Evolutionary conservation across 1,140 invertebrate genomes (phyloP).

Genomic region (Catajapyx aquilonaris): DNA sequence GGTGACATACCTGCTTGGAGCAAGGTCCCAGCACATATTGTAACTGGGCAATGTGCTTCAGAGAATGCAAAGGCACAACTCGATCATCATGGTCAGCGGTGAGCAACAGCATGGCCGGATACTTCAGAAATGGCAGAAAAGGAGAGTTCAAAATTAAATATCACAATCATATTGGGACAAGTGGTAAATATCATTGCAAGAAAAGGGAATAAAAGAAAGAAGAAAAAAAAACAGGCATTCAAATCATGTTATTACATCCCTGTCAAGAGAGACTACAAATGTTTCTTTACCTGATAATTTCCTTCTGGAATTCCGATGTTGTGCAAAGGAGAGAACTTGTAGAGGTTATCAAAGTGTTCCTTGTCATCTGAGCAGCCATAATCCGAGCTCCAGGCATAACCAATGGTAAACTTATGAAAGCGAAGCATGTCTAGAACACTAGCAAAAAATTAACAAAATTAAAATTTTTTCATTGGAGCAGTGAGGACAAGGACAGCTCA

Average conservation of each 20-base stretch:
- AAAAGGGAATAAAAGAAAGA: constrained; percentile 1
- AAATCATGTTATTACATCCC: background rate
- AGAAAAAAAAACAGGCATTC: constrained; percentile 6
- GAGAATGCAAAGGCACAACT: constrained; percentile 84
- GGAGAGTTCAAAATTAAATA: background rate
- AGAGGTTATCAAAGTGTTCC: constrained; percentile 69
- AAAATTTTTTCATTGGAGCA: no score
- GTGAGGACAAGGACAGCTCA: background rate
- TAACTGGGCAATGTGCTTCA: constrained; percentile 83
- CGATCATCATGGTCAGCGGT: constrained; percentile 97
- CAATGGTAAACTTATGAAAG: constrained; percentile 97
- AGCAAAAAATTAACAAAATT: no score
- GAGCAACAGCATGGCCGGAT: constrained; percentile 72
- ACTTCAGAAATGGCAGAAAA: constrained; percentile 30
- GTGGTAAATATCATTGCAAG: no score
- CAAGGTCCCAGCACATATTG: constrained; percentile 48
- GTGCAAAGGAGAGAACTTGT: constrained; percentile 88
- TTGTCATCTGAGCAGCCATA: constrained; percentile 79
- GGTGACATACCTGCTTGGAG: constrained; percentile 25
- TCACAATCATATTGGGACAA: background rate
- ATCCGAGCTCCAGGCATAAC: constrained; percentile 89
- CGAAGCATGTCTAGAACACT: constrained; percentile 94
- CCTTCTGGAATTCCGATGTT: constrained; percentile 51
- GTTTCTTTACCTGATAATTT: constrained; percentile 9
- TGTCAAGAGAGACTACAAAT: background rate